Base-by-base conservation (phyloP, 2,888 invertebrate genomes). In the Ditula angustiorana region DNA sequence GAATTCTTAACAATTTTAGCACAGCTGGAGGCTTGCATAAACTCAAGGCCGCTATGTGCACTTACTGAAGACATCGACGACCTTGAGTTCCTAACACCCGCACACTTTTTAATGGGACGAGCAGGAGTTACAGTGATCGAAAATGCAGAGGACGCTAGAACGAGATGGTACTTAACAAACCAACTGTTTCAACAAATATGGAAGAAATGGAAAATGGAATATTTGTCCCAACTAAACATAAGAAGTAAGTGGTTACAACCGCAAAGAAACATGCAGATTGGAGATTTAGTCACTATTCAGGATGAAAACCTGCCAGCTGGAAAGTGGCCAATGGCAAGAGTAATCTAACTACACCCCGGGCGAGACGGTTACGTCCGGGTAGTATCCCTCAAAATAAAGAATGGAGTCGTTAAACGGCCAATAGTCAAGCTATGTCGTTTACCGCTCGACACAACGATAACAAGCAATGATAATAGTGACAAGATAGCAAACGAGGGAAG, bases 11-110 rank as follows among this genome's bases (percentile, higher is more conserved):
- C 68, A 4, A 13, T 68, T 1, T 26, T 68, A 5, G 30, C 68
- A 4, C 61, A 66, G 35, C 44, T 68, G 7, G 68, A 68, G 19
- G 64, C 64, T 0, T 66, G 66, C 26, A 10, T 67, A 5, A 69
- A 69, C 33, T 53, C 55, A 26, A 47, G 68, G 4, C 67, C 64
- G 11, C 33, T 67, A 7, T 49, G 24, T 3, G 24, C 62, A 5
- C 35, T 67, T 0, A 41, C 63, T 0, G 52, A 64, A 28, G 46
- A 64, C 13, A 19, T 28, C 4, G 63, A 65, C 1, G 55, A 61
- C 16, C n/a, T 58, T 8, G 57, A 59, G 0, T 50, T 7, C 19
- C 30, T 68, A 21, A 66, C 68, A 11, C 68, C 66, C 0, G 61
- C 41, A 5, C 65, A 67, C 16, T 69, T 67, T 16, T 28, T 66